Conservation (phyloP, 2,888 invertebrate species). For the Drosophila parthenogenetica region DNA sequence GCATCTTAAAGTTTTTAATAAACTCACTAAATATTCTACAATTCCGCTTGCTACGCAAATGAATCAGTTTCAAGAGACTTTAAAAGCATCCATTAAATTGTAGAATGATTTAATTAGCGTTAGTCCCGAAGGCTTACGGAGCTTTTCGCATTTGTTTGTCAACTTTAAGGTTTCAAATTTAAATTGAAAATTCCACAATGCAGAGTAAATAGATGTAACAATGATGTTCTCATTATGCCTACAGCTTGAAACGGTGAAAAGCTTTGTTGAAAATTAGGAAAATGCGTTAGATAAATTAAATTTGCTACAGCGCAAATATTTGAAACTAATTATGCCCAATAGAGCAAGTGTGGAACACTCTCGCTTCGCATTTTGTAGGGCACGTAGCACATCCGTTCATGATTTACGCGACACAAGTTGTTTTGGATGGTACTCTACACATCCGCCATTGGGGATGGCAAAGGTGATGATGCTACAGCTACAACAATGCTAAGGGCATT, state of each 20-base stretch:
- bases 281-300: slow-evolving; percentile 70
- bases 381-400: slow-evolving; percentile 70
- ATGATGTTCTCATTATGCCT: slow-evolving; percentile 47
- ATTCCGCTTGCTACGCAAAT: background rate
- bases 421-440: slow-evolving; percentile 25
- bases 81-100: slow-evolving; percentile 2
- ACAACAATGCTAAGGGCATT: slow-evolving; percentile 49
- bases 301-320: slow-evolving; percentile 71
- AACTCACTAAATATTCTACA: slow-evolving; percentile 10
- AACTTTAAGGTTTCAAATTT: slow-evolving; percentile 42
- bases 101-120: slow-evolving; percentile 6
- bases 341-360: slow-evolving; percentile 58
- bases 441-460: slow-evolving; percentile 36
- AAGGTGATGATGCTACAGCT: slow-evolving; percentile 30
- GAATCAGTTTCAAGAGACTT: background rate
- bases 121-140: slow-evolving; percentile 1
- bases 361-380: slow-evolving; percentile 28
- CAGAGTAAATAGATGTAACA: slow-evolving; percentile 28
- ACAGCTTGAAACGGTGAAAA: slow-evolving; percentile 3
- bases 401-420: slow-evolving; percentile 58
- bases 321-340: slow-evolving; percentile 80
- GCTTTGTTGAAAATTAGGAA: slow-evolving; percentile 54
- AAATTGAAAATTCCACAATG: slow-evolving; percentile 58
- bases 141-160: slow-evolving; percentile 23
- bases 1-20: slow-evolving; percentile 32